These are phyloP conservation scores for Channa maculata DNA, from an alignment of 2,113 vertebrate genomes.

Conservation along the genomic window DNA sequence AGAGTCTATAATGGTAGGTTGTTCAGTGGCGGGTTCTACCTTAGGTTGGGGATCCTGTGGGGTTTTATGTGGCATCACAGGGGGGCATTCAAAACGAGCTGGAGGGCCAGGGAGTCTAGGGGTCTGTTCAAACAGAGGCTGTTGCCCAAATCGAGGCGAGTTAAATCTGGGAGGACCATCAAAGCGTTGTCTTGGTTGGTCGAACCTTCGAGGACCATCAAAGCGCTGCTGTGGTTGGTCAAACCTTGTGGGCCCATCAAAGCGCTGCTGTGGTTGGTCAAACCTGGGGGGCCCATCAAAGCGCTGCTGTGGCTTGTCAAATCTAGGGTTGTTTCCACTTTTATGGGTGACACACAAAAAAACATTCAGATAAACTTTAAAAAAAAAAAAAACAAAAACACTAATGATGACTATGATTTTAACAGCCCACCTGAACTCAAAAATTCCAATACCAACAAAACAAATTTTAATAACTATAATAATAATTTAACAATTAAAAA, in stretches of 20 bases:
- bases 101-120: conserved; percentile 31
- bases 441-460: too few species aligned
- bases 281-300: conserved; percentile 79
- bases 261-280: conserved; percentile 53
- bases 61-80: conserved; percentile 50
- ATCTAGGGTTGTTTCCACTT: conserved; percentile 50
- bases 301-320: conserved; percentile 60
- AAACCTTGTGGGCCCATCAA: conserved; percentile 85
- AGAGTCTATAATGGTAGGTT: conserved; percentile 28
- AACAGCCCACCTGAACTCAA: too few species aligned
- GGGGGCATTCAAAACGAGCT: conserved; percentile 61
- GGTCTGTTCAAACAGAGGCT: conserved; percentile 64
- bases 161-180: conserved; percentile 84
- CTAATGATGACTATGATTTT: too few species aligned
- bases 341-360: conserved; percentile 77
- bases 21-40: conserved; percentile 24
- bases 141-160: conserved; percentile 62
- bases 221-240: conserved; percentile 80
- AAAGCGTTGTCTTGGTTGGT: conserved; percentile 73
- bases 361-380: not conserved
- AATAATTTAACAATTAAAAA: too few species aligned
- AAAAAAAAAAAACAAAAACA: not conserved
- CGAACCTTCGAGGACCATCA: conserved; percentile 84
- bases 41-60: conserved; percentile 53
- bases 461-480: too few species aligned